Evolutionary conservation across 2,888 invertebrate genomes (phyloP).

Genomic region (Agrilus mali): DNA sequence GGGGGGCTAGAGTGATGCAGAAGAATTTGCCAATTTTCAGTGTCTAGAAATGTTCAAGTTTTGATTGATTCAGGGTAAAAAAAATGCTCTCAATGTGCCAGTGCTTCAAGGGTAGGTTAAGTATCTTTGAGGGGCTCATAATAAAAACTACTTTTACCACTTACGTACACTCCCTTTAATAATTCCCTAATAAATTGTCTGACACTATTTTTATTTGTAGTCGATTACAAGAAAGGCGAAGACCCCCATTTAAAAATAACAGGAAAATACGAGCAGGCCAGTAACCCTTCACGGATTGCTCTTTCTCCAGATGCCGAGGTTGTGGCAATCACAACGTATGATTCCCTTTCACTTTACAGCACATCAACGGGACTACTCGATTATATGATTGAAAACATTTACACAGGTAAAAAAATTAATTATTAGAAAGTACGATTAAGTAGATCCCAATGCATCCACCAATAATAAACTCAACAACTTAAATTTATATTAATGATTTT

Average conservation of each 20-base stretch:
- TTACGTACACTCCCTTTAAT: background rate
- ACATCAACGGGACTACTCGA: constrained; percentile 52
- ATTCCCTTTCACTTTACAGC: constrained; percentile 56
- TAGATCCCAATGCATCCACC: no score
- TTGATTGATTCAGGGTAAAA: no score
- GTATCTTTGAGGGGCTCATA: no score
- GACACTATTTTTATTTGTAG: constrained; percentile 37
- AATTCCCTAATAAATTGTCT: background rate
- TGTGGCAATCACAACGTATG: constrained; percentile 54
- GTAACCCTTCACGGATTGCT: constrained; percentile 47
- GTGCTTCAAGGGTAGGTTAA: no score
- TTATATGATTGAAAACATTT: constrained; percentile 53
- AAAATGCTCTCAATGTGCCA: no score
- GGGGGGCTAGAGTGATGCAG: no score
- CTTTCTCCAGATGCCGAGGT: constrained; percentile 72
- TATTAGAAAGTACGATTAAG: no score
- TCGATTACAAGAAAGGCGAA: constrained; percentile 67
- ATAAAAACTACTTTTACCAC: no score
- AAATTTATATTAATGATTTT: no score
- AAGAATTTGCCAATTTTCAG: no score
- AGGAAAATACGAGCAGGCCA: constrained; percentile 47
- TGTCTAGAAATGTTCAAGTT: no score
- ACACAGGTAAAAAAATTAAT: constrained; percentile 45
- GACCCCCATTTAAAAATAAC: constrained; percentile 59
- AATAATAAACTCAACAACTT: no score